Evolutionary conservation across 2,888 invertebrate species (phyloP).

Genomic region (Pardosa pseudoannulata): DNA sequence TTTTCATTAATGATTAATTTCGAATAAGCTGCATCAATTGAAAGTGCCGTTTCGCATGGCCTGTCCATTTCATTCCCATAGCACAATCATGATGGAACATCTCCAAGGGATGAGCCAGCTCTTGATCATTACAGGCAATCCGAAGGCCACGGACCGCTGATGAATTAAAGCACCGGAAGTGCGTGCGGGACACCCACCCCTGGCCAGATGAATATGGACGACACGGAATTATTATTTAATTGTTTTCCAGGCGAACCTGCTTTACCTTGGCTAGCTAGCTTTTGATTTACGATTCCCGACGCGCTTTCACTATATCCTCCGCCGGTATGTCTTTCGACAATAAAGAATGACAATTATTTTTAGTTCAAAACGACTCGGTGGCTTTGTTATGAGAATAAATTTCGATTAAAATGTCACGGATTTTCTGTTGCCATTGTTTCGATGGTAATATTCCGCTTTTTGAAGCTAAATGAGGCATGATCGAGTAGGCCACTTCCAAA

Average conservation of each 20-base stretch:
- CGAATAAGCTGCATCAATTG: background rate
- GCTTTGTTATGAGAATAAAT: slow-evolving; percentile 34
- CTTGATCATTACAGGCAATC: slow-evolving; percentile 54
- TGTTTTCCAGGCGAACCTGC: slow-evolving; percentile 53
- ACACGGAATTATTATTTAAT: slow-evolving; percentile 70
- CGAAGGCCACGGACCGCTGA: slow-evolving; percentile 64
- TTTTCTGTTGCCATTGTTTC: slow-evolving; percentile 33
- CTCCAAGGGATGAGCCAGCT: slow-evolving; percentile 29
- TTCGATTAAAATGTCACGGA: slow-evolving; percentile 40
- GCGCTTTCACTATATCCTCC: slow-evolving; percentile 7
- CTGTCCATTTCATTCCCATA: slow-evolving; percentile 28
- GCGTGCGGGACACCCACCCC: slow-evolving; percentile 65
- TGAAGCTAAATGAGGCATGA: slow-evolving; percentile 15
- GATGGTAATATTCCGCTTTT: slow-evolving; percentile 14
- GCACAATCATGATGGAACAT: slow-evolving; percentile 25
- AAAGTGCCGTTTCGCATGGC: slow-evolving; percentile 1
- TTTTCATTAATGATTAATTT: background rate
- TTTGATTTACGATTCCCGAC: slow-evolving; percentile 40
- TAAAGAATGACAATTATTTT: slow-evolving; percentile 50
- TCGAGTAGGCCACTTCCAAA: background rate
- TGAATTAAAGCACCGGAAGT: slow-evolving; percentile 67
- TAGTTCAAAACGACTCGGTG: slow-evolving; percentile 4
- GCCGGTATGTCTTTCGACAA: background rate
- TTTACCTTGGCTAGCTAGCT: slow-evolving; percentile 49
- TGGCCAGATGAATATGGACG: slow-evolving; percentile 63